Conservation (phyloP, 2,888 invertebrate genomes). For the Thymelicus lineola region DNA sequence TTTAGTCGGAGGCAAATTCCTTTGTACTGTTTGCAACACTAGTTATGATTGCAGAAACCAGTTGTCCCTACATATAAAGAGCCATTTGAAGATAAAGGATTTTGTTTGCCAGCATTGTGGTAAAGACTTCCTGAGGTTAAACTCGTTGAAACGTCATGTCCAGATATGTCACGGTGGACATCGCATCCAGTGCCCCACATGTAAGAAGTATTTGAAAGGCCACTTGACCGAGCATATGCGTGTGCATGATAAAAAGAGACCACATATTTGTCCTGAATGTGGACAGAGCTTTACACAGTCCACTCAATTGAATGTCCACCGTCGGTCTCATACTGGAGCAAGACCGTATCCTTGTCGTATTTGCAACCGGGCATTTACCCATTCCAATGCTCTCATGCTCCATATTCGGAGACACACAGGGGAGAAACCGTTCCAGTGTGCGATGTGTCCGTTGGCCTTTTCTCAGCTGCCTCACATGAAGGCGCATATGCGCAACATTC, state of each 20-base stretch:
- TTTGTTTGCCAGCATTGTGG: constrained; percentile 93
- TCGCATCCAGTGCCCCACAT: constrained; percentile 92
- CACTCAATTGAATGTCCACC: constrained; percentile 93
- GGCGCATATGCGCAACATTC: constrained; percentile 94
- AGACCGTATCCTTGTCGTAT: constrained; percentile 93
- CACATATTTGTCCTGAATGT: constrained; percentile 92
- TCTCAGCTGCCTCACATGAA: constrained; percentile 94
- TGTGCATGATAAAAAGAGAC: constrained; percentile 90
- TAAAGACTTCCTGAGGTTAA: constrained; percentile 90
- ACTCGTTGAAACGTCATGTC: constrained; percentile 91
- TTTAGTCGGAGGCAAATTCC: constrained; percentile 89
- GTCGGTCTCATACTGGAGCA: constrained; percentile 93
- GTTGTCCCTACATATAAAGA: constrained; percentile 86
- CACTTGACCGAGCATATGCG: constrained; percentile 93
- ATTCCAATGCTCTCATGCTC: constrained; percentile 93
- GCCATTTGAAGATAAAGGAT: constrained; percentile 90
- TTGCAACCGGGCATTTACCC: constrained; percentile 91
- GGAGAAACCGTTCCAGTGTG: constrained; percentile 92
- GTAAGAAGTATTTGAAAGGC: constrained; percentile 92
- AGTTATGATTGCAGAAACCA: constrained; percentile 88
- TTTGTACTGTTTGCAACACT: constrained; percentile 89
- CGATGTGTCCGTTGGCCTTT: constrained; percentile 89
- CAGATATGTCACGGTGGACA: constrained; percentile 91
- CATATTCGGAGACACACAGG: constrained; percentile 94
- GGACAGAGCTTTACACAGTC: constrained; percentile 93